Base-by-base conservation (phyloP, 1,140 invertebrate genomes). In the Phocides pigmalion region DNA sequence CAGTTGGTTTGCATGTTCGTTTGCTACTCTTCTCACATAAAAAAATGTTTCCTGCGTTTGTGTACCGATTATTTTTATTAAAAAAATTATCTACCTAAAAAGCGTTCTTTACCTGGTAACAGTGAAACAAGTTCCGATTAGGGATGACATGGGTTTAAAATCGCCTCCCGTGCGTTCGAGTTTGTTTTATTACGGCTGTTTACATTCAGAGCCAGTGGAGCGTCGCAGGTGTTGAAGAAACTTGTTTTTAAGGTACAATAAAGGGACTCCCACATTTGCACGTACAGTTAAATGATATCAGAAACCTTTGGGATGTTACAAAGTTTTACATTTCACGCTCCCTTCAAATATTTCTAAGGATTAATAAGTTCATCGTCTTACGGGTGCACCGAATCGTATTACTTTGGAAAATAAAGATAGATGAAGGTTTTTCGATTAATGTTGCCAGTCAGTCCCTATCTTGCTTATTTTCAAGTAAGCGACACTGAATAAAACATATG, bases 101-200 rank as follows among this genome's bases (percentile, higher is more conserved):
- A 1, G 9, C 28, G 28, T 22, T 17, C 20, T 39, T 49, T 28
- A 32, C 9, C 11, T 11, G 41, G 17, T 32, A 4, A 15, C 25
- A 50, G 15, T 37, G n/a, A 17, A 49, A 46, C 44, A 47, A 66
- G 64, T 59, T 50, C 67, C 51, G 66, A 61, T 68, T 64, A 50
- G 62, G 68, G 46, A 8, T n/a, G n/a, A 16, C 32, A n/a, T n/a
- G n/a, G 50, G 61, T 63, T 66, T 67, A 72, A 70, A 76, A 72
- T 70, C 70, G 64, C 64, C 66, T 64, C 72, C 39, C 42, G 56
- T 50, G 47, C 65, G 63, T 41, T 66, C n/a, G 54, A 66, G 39
- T 68, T 77, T 74, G 59, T 70, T 76, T 71, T 74, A 67, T 64
- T 68, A 64, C 62, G 46, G 46, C 68, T 72, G 62, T 66, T 73